Evolutionary conservation across 2,888 invertebrate species (phyloP).

Genomic region (Bruchidius siliquastri): DNA sequence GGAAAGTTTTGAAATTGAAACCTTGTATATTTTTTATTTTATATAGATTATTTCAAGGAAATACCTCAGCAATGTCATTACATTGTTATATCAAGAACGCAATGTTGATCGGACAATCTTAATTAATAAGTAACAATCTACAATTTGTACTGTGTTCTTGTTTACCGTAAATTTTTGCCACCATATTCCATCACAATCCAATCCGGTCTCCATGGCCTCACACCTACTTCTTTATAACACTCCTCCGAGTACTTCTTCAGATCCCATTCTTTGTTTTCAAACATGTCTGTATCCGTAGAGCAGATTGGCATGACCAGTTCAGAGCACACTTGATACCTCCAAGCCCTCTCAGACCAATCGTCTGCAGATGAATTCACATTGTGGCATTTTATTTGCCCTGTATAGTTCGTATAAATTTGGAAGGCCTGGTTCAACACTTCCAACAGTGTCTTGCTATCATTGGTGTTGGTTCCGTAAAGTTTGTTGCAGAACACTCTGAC

Average conservation of each 20-base stretch:
- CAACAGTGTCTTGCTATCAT: conserved; percentile 44
- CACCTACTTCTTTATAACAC: conserved; percentile 63
- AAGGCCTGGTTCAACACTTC: conserved; percentile 64
- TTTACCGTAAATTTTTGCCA: conserved; percentile 58
- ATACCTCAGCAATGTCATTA: too few species aligned
- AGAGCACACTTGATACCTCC: conserved; percentile 88
- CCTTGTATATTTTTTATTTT: too few species aligned
- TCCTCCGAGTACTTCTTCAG: conserved; percentile 57
- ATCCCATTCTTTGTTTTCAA: conserved; percentile 73
- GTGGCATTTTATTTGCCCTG: conserved; percentile 68
- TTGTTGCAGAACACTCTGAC: conserved; percentile 62
- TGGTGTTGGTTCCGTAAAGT: conserved; percentile 37
- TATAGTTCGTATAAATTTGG: conserved; percentile 76
- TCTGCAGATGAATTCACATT: conserved; percentile 56
- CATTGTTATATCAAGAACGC: too few species aligned
- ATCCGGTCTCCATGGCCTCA: conserved; percentile 55
- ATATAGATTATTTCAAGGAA: too few species aligned
- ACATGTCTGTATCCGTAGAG: conserved; percentile 70
- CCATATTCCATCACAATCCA: conserved; percentile 75
- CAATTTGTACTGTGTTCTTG: too few species aligned
- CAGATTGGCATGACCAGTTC: conserved; percentile 98
- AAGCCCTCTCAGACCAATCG: conserved; percentile 63
- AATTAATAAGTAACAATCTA: too few species aligned
- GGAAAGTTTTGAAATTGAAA: too few species aligned
- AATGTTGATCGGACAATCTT: too few species aligned